phyloP scores from a whole-genome alignment of 2,113 vertebrate genomes.

The Chloroceryle aenea region DNA sequence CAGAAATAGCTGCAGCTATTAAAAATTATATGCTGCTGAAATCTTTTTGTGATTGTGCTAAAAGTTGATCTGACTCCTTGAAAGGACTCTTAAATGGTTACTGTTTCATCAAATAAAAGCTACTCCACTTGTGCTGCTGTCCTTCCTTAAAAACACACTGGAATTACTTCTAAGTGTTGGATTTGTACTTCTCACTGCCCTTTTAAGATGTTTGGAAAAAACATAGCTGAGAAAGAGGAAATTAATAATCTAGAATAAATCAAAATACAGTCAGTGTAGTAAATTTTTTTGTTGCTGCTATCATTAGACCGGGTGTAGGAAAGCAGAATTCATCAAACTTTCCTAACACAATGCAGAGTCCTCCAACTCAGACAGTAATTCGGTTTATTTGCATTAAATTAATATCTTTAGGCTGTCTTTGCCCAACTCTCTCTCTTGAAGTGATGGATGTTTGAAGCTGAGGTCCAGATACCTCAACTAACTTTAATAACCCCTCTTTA shows the following conservation, averaged over 20 bases:
- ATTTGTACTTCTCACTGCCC: neutral
- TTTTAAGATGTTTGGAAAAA: neutral
- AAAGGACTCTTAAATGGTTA: conserved; percentile 11
- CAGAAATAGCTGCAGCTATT: conserved; percentile 57
- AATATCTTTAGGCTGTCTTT: neutral
- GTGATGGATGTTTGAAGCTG: neutral
- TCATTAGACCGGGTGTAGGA: neutral
- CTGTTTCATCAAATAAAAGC: conserved; percentile 18
- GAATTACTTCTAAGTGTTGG: neutral
- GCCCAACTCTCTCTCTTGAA: neutral
- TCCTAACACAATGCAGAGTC: neutral
- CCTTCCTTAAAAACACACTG: neutral
- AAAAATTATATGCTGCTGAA: conserved; percentile 28
- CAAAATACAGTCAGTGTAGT: neutral
- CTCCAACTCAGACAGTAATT: neutral
- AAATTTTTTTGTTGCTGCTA: neutral
- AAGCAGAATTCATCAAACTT: neutral
- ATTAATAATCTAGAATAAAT: conserved; percentile 20
- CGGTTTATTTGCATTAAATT: neutral
- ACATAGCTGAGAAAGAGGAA: neutral
- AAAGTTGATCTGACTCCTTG: neutral
- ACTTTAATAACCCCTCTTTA: neutral
- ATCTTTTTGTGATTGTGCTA: conserved; percentile 43
- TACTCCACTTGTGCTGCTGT: neutral
- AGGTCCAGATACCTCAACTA: neutral